Evolutionary conservation across 2,888 invertebrate species (phyloP), one percentile per base, ranked within the genome.

Genomic region (Harpalus rubripes): DNA sequence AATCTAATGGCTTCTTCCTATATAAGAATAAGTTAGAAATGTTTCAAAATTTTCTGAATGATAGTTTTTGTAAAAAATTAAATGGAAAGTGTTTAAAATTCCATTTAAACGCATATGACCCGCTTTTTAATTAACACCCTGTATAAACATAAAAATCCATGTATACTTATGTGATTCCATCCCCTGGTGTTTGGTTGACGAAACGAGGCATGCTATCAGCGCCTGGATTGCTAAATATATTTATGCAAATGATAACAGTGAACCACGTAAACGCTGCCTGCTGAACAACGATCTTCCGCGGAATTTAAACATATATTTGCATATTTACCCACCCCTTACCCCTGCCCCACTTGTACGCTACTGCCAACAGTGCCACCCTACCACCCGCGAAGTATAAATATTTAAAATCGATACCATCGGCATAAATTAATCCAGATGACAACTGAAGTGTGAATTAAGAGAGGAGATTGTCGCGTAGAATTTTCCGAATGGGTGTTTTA

Each of bases 271-370:
- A 72, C 58, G 81, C 8, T 72, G 81, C 52, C 56, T 68, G 56
- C 72, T 22, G 58, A 81, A 82, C 72, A 74, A 59, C 82, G 82
- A 82, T 82, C 72, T 82, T 82, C 82, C 58, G 15, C 41, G 59
- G 74, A 82, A 82, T 82, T 82, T 82, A 74, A 82, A 82, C 82
- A 82, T 72, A 72, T 68, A 81, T 82, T 82, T 82, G 74, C 82
- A 82, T 82, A 82, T 82, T 82, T 82, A 82, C 58, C 74, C 22
- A 56, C 7, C 76, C 15, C n/a, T 32, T 32, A 32, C 32, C 32
- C 32, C 32, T 32, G 18, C 52, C 52, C 72, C 78, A 10, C 26
- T n/a, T 12, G 58, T n/a, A 7, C 41, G 15, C 12, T 15, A 56
- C 26, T n/a, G 32, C 18, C n/a, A 16, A 3, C 15, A 15, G 0